Conservation (phyloP, 2,888 invertebrate genomes). For the Ecliptopera silaceata region DNA sequence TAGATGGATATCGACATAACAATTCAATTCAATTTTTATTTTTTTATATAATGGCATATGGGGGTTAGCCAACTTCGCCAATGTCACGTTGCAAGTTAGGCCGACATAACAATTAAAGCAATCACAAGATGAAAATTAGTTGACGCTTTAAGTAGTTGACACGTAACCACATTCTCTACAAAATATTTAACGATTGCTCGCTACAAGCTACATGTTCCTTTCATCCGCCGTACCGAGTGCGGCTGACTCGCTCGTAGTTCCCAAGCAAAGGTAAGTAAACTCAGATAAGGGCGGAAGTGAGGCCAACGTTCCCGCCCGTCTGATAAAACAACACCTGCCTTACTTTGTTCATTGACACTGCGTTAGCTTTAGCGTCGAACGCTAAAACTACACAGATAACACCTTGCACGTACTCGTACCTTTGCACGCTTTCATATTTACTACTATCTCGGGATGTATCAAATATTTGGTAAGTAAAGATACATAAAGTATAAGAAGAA, state of each 20-base stretch:
- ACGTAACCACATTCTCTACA: conserved; percentile 10
- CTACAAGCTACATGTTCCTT: conserved; percentile 19
- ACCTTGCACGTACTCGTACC: conserved; percentile 11
- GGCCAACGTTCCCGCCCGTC: conserved; percentile 66
- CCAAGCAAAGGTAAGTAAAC: conserved; percentile 72
- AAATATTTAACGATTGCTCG: conserved; percentile 15
- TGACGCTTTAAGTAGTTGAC: background rate
- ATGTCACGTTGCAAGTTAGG: too few relatives aligned
- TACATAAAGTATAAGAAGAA: background rate
- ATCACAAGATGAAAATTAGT: background rate
- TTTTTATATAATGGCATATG: too few relatives aligned
- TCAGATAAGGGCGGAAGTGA: conserved; percentile 77
- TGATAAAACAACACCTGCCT: conserved; percentile 72
- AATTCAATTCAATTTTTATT: too few relatives aligned
- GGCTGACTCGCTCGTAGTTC: conserved; percentile 53
- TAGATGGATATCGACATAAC: too few relatives aligned
- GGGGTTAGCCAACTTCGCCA: too few relatives aligned
- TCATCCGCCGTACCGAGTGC: conserved; percentile 42
- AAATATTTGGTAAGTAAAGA: background rate
- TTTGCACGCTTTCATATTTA: conserved; percentile 8
- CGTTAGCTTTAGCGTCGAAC: conserved; percentile 31
- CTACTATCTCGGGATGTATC: background rate
- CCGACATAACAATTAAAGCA: background rate
- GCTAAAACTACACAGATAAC: conserved; percentile 32
- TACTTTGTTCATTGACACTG: conserved; percentile 44